Evolutionary conservation across 2,113 vertebrate species (phyloP).

Genomic region (Trogon surrucura): DNA sequence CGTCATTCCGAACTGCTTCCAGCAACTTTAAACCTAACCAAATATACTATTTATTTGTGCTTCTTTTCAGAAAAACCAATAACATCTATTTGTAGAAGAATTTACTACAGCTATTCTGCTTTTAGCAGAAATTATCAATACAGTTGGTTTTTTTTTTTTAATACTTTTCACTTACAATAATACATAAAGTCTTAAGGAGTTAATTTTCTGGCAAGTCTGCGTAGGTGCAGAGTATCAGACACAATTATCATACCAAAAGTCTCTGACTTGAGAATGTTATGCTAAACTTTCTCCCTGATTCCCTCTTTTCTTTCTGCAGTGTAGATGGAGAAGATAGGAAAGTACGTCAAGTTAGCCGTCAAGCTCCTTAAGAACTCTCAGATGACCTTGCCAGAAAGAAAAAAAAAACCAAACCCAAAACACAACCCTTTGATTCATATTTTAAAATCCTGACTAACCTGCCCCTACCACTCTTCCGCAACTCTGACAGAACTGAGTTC

Average conservation of each 20-base stretch:
- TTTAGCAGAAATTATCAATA: not conserved
- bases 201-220: conserved; percentile 7
- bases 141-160: not conserved
- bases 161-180: not conserved
- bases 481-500: conserved; percentile 13
- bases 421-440: conserved; percentile 50
- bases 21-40: not conserved
- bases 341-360: conserved; percentile 3
- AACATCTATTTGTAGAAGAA: not conserved
- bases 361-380: conserved; percentile 27
- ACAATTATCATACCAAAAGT: conserved; percentile 1
- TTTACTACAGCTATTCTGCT: not conserved
- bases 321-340: not conserved
- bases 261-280: not conserved
- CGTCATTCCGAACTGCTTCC: not conserved
- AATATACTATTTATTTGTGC: not conserved
- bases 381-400: conserved; percentile 22
- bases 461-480: conserved; percentile 2
- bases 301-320: not conserved
- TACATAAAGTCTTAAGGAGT: conserved; percentile 7
- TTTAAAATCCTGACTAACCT: conserved; percentile 47
- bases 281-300: not conserved
- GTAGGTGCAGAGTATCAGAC: not conserved
- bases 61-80: not conserved
- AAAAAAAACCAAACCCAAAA: not conserved